Base-by-base conservation (phyloP, 35 echinoderm and acorn worm genomes). In the Ptychodera flava region DNA sequence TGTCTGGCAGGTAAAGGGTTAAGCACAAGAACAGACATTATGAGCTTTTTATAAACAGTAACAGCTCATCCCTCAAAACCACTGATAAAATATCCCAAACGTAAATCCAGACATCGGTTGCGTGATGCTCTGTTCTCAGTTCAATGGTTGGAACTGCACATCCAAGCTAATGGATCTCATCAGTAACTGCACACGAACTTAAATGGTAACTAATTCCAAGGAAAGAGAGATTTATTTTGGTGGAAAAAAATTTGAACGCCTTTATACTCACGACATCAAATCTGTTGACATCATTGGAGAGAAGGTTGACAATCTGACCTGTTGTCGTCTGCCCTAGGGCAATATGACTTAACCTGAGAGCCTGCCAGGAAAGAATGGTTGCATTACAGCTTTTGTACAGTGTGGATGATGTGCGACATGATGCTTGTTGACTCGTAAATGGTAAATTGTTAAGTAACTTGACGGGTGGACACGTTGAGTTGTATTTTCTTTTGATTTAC, bases 271-370 rank as follows among this genome's bases (percentile, higher is more conserved):
- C 95, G 86, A 86, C 1, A 84, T 97, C 95, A 87, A 97, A 97
- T 87, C 95, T 89, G 38, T 93, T 97, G 35, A 97, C 95, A 80
- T 97, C 95, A 85, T 91, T 97, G 6, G 95, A 97, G 28, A 97
- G 35, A 0, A 97, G 93, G 33, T 97, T 97, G 29, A 97, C 95
- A 1, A 97, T 32, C 34, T 97, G 93, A 31, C 95, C 95, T 0
- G 89, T 78, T 6, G 95, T 97, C 31, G 95, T 97, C 64, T 97
- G 38, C 0, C 86, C 89, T 15, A 97, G 76, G 37, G 95, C 95
- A 34, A 81, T 36, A 34, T 91, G 88, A 34, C 95, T 97, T 28
- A 97, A 80, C 16, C 84, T 77, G 1, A 97, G 35, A 1, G 95
- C 80, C 95, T 97, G 89, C 82, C 36, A 78, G 77, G 29, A 31